Percentiles rank a stretch among this genome's conserved stretches.
Evolutionary conservation across 1,140 invertebrate species (phyloP).

Genomic region (Brachionus rotundiformis): DNA sequence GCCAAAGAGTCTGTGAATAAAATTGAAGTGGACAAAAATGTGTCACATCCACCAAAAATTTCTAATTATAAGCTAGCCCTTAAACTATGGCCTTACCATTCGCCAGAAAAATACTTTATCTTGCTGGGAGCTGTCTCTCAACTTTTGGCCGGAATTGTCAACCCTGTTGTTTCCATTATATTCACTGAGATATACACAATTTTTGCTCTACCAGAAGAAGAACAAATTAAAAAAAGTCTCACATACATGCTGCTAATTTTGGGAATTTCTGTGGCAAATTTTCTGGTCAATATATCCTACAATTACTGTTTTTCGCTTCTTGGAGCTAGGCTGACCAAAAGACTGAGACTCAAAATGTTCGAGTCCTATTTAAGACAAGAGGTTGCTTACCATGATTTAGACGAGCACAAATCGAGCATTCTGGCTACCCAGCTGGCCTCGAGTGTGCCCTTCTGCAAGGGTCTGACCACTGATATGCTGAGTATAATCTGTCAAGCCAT

Average conservation of each 20-base stretch:
- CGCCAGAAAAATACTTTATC: conserved; percentile 9
- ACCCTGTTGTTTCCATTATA: conserved; percentile 21
- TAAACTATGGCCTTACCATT: conserved; percentile 38
- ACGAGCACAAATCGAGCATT: conserved; percentile 66
- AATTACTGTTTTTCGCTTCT: conserved; percentile 42
- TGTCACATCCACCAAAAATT: background rate
- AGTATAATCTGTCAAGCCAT: conserved; percentile 64
- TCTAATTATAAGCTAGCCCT: background rate
- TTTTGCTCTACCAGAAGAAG: background rate
- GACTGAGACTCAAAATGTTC: conserved; percentile 75
- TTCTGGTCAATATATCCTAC: conserved; percentile 4
- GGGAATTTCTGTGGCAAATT: conserved; percentile 1
- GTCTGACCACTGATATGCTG: conserved; percentile 65
- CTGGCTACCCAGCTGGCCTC: conserved; percentile 66
- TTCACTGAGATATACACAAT: conserved; percentile 49
- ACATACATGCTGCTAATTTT: conserved; percentile 30
- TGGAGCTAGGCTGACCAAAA: conserved; percentile 70
- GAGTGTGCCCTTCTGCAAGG: conserved; percentile 67
- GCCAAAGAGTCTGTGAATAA: background rate
- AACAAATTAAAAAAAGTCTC: conserved; percentile 1
- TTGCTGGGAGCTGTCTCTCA: conserved; percentile 21
- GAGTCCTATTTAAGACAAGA: conserved; percentile 69
- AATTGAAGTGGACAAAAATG: background rate
- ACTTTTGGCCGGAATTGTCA: background rate
- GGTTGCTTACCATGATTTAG: conserved; percentile 67